Evolutionary conservation across 2,888 invertebrate genomes (phyloP).

Genomic region (Pandemis corylana): DNA sequence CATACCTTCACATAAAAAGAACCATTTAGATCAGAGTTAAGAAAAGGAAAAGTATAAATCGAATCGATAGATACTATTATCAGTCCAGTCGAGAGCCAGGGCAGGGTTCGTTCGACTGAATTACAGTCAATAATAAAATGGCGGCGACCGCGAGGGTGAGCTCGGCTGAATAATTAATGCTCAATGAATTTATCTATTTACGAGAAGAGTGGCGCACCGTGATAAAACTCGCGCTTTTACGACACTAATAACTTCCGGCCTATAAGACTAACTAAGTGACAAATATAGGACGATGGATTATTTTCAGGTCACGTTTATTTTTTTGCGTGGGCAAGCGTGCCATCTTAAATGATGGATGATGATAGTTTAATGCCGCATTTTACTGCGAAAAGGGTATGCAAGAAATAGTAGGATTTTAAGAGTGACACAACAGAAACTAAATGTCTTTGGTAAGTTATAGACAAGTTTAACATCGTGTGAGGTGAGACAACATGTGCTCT

Average conservation of each 20-base stretch:
- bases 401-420: not conserved
- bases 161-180: conserved; percentile 49
- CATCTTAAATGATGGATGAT: conserved; percentile 20
- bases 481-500: conserved; percentile 37
- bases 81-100: conserved; percentile 58
- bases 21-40: conserved; percentile 41
- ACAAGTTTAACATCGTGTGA: conserved; percentile 20
- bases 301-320: conserved; percentile 26
- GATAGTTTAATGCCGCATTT: not conserved
- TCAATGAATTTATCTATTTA: conserved; percentile 49
- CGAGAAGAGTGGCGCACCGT: conserved; percentile 43
- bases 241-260: conserved; percentile 40
- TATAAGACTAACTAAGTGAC: conserved; percentile 34
- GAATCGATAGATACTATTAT: conserved; percentile 67
- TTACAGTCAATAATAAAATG: conserved; percentile 64
- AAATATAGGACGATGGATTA: conserved; percentile 35
- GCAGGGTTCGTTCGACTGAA: conserved; percentile 61
- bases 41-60: conserved; percentile 63
- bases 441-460: not conserved
- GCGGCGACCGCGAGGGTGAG: conserved; percentile 44
- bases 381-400: not conserved
- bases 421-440: not conserved
- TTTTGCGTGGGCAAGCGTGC: conserved; percentile 27
- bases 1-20: not conserved
- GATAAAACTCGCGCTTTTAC: conserved; percentile 40